These are phyloP conservation scores for Percopsis omiscomaycus DNA, from an alignment of 2,797 vertebrate species.

Conservation along the genomic window DNA sequence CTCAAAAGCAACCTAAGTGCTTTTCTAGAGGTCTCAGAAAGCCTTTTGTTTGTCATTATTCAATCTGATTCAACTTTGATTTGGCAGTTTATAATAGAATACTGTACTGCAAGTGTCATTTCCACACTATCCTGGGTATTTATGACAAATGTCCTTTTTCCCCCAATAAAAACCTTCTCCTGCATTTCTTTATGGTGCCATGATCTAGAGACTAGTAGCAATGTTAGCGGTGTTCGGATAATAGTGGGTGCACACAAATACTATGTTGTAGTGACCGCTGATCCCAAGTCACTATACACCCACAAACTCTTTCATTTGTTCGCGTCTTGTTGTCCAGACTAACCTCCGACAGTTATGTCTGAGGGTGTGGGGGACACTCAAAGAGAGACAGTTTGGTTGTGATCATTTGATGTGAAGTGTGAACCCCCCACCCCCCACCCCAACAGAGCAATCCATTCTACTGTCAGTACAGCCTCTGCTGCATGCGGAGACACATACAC, in stretches of 20 bases:
- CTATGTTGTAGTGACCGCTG: neutral
- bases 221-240: no score
- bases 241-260: neutral
- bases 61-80: no score
- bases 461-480: conserved; percentile 49
- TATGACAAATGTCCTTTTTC: no score
- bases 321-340: neutral
- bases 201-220: no score
- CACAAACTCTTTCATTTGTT: neutral
- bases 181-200: no score
- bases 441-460: conserved; percentile 67
- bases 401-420: conserved; percentile 55
- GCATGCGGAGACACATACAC: conserved; percentile 53
- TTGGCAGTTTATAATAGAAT: no score
- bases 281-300: neutral
- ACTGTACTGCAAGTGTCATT: no score
- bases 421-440: conserved; percentile 46
- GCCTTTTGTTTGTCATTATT: no score
- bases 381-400: conserved; percentile 18
- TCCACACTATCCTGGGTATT: no score
- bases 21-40: no score
- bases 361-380: conserved; percentile 49
- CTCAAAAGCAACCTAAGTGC: neutral
- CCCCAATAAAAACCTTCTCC: no score
- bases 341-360: conserved; percentile 3